phyloP scores from a whole-genome alignment of 2,113 vertebrate species.

The Sardina pilchardus region DNA sequence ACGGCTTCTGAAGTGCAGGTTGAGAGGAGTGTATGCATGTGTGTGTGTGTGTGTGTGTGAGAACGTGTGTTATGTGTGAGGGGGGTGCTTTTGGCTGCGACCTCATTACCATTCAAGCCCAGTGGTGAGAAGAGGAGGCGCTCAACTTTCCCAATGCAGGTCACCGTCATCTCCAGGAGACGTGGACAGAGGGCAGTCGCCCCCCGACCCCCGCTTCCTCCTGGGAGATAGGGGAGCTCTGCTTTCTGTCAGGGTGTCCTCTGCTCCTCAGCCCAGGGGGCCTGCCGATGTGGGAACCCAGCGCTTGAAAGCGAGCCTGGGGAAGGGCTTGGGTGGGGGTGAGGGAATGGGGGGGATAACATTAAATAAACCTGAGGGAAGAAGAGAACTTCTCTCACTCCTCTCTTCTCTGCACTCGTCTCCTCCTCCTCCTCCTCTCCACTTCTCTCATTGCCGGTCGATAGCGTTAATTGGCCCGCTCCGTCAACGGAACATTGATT shows the following conservation, averaged over 20 bases:
- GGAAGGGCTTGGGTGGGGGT: background rate
- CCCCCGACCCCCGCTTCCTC: constrained; percentile 75
- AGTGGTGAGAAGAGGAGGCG: constrained; percentile 67
- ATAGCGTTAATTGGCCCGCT: constrained; percentile 85
- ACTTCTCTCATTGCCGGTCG: constrained; percentile 56
- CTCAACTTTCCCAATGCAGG: constrained; percentile 69
- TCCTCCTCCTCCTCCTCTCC: constrained; percentile 62
- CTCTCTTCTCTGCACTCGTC: constrained; percentile 35
- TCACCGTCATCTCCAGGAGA: constrained; percentile 48
- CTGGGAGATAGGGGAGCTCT: constrained; percentile 82
- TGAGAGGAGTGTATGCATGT: constrained; percentile 30
- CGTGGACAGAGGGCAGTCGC: constrained; percentile 46
- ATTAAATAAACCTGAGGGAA: constrained; percentile 66
- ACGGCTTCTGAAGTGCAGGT: constrained; percentile 45
- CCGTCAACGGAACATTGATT: constrained; percentile 85
- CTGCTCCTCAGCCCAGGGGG: constrained; percentile 72
- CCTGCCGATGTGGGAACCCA: constrained; percentile 83
- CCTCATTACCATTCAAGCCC: constrained; percentile 69
- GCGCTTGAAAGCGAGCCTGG: constrained; percentile 70
- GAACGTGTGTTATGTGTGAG: background rate
- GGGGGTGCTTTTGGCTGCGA: constrained; percentile 54
- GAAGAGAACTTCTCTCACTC: constrained; percentile 54
- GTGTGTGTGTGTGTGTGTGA: background rate
- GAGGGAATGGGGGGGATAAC: background rate
- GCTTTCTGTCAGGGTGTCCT: constrained; percentile 86